Base-by-base conservation (phyloP, 2,113 vertebrate genomes). In the Cygnus atratus region DNA sequence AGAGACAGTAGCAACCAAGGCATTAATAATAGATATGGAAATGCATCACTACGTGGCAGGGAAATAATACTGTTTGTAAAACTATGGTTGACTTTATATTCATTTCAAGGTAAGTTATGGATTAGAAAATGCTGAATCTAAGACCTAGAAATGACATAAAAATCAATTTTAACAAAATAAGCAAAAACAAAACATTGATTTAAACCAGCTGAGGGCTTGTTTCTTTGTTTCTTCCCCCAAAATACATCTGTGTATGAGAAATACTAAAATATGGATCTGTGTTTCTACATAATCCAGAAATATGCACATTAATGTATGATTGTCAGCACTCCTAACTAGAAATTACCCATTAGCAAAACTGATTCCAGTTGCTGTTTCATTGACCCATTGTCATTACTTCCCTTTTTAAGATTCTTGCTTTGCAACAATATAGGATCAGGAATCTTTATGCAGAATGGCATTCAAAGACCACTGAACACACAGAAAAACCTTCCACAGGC, bases 1-100 rank as follows among this genome's bases (percentile, higher is more conserved):
- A 66, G 14, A 93, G 58, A 85, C 39, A 20, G 54, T 41, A 95
- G 66, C 65, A 90, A 89, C 43, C 44, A 91, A 82, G 48, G 44
- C 80, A 86, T 94, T 79, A 95, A 92, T 94, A 94, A 91, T 82
- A 89, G 39, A 94, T 93, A 84, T 5, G 37, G 75, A 96, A 90
- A 81, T 61, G 33, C 28, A 86, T 88, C 61, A 66, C 43, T 67
- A 18, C 31, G n/a, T 81, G 39, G 29, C 58, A 93, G 79, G 48
- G 39, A 88, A 48, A 57, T 46, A 84, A 76, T 41, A 58, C 26
- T 76, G 39, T 66, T 89, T 70, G 68, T 48, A 86, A 95, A 96
- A 67, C 29, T 57, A 19, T 35, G 10, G 41, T 50, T 65, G 57
- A 57, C 52, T 93, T 85, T 68, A 52, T 57, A 57, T 48, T 71